Percentiles rank a stretch among this genome's conserved stretches.
Conservation (phyloP, 2,113 vertebrate species). For the Chiloscyllium plagiosum region DNA sequence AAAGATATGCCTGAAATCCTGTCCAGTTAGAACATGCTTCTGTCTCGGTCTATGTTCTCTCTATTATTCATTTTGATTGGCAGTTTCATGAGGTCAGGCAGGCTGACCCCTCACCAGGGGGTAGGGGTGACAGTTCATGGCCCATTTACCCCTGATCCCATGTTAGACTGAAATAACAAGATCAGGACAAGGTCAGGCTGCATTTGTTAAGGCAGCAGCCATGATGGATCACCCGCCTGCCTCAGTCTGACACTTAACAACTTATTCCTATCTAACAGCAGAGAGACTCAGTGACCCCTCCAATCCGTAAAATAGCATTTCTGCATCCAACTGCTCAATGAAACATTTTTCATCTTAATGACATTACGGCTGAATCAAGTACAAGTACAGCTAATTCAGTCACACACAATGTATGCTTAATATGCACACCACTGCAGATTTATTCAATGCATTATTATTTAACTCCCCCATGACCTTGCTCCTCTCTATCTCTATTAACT, state of each 20-base stretch:
- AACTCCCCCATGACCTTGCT: neutral
- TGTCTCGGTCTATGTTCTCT: conserved; percentile 39
- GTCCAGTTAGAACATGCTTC: neutral
- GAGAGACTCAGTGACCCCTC: conserved; percentile 24
- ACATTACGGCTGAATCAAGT: conserved; percentile 5
- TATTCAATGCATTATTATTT: neutral
- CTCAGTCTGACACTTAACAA: conserved; percentile 35
- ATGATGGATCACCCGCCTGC: conserved; percentile 73
- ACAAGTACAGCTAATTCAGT: neutral
- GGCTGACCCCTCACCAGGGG: conserved; percentile 79
- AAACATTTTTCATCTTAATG: conserved; percentile 31
- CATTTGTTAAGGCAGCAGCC: conserved; percentile 55
- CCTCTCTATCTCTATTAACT: neutral
- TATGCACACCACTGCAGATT: neutral
- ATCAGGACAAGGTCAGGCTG: conserved; percentile 50
- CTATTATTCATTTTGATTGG: conserved; percentile 90
- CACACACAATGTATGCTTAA: neutral
- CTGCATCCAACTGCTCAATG: conserved; percentile 19
- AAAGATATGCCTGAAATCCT: neutral
- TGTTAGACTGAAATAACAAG: conserved; percentile 70
- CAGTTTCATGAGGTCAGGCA: conserved; percentile 87
- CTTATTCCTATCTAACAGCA: conserved; percentile 19
- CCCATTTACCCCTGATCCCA: conserved; percentile 80
- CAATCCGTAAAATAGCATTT: conserved; percentile 23
- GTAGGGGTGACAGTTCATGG: conserved; percentile 62